phyloP scores from a whole-genome alignment of 2,888 invertebrate genomes.

The Girardia tigrina region DNA sequence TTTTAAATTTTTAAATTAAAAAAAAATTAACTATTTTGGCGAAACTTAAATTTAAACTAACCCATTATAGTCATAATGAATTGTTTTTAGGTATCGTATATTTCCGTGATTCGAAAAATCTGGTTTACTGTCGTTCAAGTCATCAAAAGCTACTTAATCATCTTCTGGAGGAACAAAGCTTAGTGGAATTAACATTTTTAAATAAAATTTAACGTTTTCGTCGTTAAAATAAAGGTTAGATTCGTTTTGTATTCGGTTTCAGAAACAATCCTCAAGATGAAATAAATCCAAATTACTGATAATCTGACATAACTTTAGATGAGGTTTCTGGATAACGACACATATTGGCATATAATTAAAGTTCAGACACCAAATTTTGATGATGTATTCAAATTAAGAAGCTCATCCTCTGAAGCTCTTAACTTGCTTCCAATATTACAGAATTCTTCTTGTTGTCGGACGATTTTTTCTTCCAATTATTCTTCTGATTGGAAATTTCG shows the following conservation, averaged over 20 bases:
- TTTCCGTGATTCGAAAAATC: too few species aligned
- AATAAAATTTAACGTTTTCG: background rate
- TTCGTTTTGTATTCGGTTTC: background rate
- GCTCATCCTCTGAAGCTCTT: background rate
- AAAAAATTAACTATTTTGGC: too few species aligned
- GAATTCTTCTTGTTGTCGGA: background rate
- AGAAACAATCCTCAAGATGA: background rate
- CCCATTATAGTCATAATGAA: too few species aligned
- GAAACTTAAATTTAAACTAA: too few species aligned
- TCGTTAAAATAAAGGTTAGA: background rate
- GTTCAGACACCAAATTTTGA: background rate
- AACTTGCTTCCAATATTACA: background rate
- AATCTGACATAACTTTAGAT: conserved; percentile 63
- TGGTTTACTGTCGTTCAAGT: too few species aligned
- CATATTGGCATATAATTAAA: background rate
- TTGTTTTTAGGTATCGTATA: too few species aligned
- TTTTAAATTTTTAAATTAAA: too few species aligned
- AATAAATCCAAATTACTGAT: conserved; percentile 61
- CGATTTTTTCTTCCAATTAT: conserved; percentile 38
- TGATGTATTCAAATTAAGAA: background rate
- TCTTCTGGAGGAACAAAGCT: too few species aligned
- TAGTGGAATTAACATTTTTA: too few species aligned
- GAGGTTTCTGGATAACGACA: conserved; percentile 55
- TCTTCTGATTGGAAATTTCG: conserved; percentile 39
- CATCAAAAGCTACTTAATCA: too few species aligned